These are phyloP conservation scores for Orgyia antiqua DNA, from an alignment of 2,888 invertebrate genomes.

Conservation along the genomic window DNA sequence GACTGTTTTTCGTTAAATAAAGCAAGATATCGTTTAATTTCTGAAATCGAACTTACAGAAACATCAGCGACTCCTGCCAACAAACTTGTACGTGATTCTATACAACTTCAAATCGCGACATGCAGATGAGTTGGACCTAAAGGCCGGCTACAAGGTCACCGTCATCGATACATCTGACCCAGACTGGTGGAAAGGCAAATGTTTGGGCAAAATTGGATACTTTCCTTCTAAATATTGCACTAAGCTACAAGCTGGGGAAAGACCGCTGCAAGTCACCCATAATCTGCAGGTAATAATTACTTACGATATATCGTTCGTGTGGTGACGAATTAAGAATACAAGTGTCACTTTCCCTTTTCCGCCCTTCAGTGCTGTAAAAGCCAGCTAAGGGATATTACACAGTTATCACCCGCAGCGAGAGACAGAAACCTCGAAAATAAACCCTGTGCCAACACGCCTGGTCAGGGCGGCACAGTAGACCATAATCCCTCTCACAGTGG, in stretches of 20 bases:
- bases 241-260: conserved; percentile 92
- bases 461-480: too few relatives aligned
- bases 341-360: too few relatives aligned
- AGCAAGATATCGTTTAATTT: too few relatives aligned
- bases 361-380: too few relatives aligned
- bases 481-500: too few relatives aligned
- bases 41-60: conserved; percentile 73
- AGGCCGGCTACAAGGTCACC: conserved; percentile 93
- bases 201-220: conserved; percentile 92
- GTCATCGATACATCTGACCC: conserved; percentile 96
- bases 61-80: conserved; percentile 90
- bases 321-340: too few relatives aligned
- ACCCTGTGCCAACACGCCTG: too few relatives aligned
- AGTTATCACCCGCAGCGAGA: too few relatives aligned
- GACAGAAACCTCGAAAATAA: too few relatives aligned
- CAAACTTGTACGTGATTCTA: conserved; percentile 94
- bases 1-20: too few relatives aligned
- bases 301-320: too few relatives aligned
- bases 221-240: conserved; percentile 97
- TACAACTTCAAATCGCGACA: conserved; percentile 97
- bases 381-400: too few relatives aligned
- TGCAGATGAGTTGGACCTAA: conserved; percentile 94
- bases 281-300: conserved; percentile 56
- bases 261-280: conserved; percentile 89
- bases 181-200: conserved; percentile 99